Conservation (phyloP, 2,113 vertebrate genomes). For the Pipa parva region DNA sequence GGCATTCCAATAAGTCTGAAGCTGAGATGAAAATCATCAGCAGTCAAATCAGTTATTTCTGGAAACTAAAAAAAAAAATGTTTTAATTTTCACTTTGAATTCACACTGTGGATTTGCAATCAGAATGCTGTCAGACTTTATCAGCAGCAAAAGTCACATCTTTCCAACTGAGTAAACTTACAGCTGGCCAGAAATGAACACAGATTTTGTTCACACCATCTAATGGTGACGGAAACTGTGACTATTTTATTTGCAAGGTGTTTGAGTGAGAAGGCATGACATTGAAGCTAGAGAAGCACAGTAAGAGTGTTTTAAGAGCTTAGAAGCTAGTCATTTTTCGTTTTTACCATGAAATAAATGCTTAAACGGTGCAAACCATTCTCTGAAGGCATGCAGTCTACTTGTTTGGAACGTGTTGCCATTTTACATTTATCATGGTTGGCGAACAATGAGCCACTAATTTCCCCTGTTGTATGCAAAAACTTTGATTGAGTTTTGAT, state of each 20-base stretch:
- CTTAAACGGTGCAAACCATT: background rate
- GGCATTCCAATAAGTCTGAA: too few relatives aligned
- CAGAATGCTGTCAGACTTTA: slow-evolving; percentile 38
- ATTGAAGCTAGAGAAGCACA: slow-evolving; percentile 2
- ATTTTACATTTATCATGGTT: background rate
- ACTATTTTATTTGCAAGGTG: slow-evolving; percentile 5
- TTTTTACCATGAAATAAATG: background rate
- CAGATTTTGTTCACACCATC: slow-evolving; percentile 34
- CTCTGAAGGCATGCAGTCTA: background rate
- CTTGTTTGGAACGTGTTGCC: background rate
- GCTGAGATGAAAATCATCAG: too few relatives aligned
- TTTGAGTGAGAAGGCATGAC: slow-evolving; percentile 8
- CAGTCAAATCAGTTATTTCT: too few relatives aligned
- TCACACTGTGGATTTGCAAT: slow-evolving; percentile 39
- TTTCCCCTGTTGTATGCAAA: background rate
- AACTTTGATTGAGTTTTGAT: background rate
- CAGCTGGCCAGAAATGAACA: slow-evolving; percentile 37
- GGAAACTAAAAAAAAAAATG: slow-evolving; percentile 28
- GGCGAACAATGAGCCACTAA: background rate
- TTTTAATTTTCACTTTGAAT: slow-evolving; percentile 38
- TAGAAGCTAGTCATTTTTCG: background rate
- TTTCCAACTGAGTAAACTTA: slow-evolving; percentile 33
- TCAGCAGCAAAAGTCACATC: slow-evolving; percentile 38
- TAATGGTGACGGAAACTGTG: slow-evolving; percentile 27
- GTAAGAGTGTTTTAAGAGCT: background rate